Conservation (phyloP, 2,113 vertebrate species). For the Herpailurus yagouaroundi region DNA sequence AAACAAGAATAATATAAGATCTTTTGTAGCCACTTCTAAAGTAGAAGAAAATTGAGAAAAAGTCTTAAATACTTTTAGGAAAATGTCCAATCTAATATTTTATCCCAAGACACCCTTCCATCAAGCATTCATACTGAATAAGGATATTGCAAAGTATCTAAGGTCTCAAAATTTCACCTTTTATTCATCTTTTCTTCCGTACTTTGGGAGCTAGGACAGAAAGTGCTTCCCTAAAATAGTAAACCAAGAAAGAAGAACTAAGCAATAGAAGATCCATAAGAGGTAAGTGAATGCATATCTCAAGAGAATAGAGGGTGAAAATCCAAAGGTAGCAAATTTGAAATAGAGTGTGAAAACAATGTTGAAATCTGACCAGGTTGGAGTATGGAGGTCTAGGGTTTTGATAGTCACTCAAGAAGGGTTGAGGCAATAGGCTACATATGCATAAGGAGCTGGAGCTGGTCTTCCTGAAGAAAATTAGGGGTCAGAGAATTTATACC, state of each 20-base stretch:
- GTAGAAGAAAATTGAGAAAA: neutral
- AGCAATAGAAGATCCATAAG: neutral
- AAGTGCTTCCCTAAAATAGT: neutral
- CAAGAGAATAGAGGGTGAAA: neutral
- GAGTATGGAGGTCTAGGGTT: neutral
- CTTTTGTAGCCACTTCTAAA: neutral
- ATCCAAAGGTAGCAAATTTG: neutral
- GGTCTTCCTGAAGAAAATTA: neutral
- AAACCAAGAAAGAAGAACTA: neutral
- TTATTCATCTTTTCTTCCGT: neutral
- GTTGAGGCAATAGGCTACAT: neutral
- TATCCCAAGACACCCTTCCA: neutral
- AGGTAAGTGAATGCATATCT: neutral
- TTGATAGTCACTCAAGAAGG: neutral
- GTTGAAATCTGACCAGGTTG: neutral
- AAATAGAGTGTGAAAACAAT: neutral
- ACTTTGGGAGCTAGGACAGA: neutral
- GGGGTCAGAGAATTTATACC: neutral
- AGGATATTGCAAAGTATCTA: neutral
- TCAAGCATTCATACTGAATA: neutral
- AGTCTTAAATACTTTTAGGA: neutral
- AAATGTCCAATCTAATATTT: neutral
- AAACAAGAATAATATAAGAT: neutral
- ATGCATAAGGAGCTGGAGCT: neutral
- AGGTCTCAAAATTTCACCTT: neutral